Percentiles rank a stretch among this genome's conserved stretches.
phyloP scores from a whole-genome alignment of 2,797 vertebrate genomes.

The Ctenopoma multispine region DNA sequence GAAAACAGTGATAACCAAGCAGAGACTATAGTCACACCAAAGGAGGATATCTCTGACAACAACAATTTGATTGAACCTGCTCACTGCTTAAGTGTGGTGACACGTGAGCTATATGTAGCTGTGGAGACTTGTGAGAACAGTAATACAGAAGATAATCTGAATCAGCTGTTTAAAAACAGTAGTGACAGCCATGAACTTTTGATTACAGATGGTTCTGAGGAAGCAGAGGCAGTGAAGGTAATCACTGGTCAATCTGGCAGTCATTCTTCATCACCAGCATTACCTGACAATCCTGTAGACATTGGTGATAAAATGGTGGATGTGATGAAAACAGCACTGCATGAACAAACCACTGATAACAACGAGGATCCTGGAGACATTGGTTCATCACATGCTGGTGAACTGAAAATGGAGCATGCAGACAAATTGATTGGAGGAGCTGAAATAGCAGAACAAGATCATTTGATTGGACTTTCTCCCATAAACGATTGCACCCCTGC shows the following conservation, averaged over 20 bases:
- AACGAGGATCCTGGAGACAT: conserved; percentile 20
- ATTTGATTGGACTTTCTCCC: conserved; percentile 44
- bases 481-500: conserved; percentile 55
- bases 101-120: conserved; percentile 52
- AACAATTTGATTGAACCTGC: conserved; percentile 58
- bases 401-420: conserved; percentile 37
- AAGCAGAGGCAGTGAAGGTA: conserved; percentile 72
- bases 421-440: conserved; percentile 18
- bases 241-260: conserved; percentile 56
- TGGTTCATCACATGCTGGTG: conserved; percentile 38
- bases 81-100: conserved; percentile 54
- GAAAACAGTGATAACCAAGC: conserved; percentile 60
- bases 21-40: conserved; percentile 58
- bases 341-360: conserved; percentile 45
- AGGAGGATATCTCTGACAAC: conserved; percentile 54
- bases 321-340: conserved; percentile 34
- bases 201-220: conserved; percentile 67
- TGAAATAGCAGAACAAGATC: conserved; percentile 44
- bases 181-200: conserved; percentile 71
- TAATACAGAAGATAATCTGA: conserved; percentile 40
- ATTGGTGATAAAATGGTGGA: conserved; percentile 31
- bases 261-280: conserved; percentile 48
- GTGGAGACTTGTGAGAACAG: conserved; percentile 48
- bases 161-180: conserved; percentile 56
- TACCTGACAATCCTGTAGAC: neutral